These are phyloP conservation scores for Sinonovacula constricta DNA, from an alignment of 1,140 invertebrate species.

Conservation along the genomic window DNA sequence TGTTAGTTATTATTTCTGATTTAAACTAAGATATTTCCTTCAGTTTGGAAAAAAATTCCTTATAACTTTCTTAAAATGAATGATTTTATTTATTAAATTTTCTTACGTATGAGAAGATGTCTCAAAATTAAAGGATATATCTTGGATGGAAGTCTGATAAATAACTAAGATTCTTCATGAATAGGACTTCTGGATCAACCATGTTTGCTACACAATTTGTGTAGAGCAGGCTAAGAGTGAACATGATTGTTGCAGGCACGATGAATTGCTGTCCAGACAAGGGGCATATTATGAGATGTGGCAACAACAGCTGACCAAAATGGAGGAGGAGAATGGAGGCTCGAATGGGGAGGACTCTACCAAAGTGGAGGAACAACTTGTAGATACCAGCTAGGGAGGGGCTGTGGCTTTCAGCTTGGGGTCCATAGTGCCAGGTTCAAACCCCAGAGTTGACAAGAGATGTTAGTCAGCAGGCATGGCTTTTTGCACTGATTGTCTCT, in stretches of 20 bases:
- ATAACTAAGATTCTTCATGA: no score
- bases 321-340: slow-evolving; percentile 64
- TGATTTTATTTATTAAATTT: no score
- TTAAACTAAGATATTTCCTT: no score
- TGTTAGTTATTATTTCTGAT: no score
- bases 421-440: no score
- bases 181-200: background rate
- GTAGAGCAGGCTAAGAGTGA: background rate
- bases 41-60: no score
- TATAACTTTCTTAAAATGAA: no score
- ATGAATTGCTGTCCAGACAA: slow-evolving; percentile 85
- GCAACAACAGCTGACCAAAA: slow-evolving; percentile 88
- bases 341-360: background rate
- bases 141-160: background rate
- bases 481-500: no score
- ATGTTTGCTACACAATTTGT: background rate
- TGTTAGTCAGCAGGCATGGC: no score
- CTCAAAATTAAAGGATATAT: background rate
- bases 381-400: background rate
- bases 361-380: background rate
- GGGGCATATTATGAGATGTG: slow-evolving; percentile 93
- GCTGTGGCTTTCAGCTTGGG: no score
- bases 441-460: no score
- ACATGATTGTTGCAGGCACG: slow-evolving; percentile 84
- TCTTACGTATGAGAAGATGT: background rate